Base-by-base conservation (phyloP, 2,113 vertebrate species). In the Campylomormyrus numenius region DNA sequence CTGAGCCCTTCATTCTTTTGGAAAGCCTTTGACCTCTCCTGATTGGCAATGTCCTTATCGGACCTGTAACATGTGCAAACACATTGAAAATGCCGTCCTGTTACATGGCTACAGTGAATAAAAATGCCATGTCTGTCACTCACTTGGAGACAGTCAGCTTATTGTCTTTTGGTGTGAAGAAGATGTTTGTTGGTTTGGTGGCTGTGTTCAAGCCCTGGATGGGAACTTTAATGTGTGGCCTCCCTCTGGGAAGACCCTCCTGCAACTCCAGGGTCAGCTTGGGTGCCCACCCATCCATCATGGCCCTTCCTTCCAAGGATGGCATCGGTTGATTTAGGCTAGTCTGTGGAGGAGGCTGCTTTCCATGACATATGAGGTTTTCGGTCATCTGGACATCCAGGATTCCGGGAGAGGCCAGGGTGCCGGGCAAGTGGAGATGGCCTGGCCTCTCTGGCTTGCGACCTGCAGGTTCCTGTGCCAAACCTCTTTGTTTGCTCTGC, bases 131-230 rank as follows among this genome's bases (percentile, higher is more conserved):
- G 48, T 35, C 88, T 11, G 24, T 46, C 91, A 97, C 98, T 98
- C 95, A 99, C 98, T 95, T 95, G 42, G 95, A 84, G 91, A 95
- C 93, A 53, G 92, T 92, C 0, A 94, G 94, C 92, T 95, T 97
- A 89, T 92, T 94, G 92, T 98, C 96, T 89, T 97, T 97, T 0
- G 98, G 98, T 0, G 93, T 96, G 95, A 98, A 99, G 95, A 99
- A 99, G 93, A 98, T 96, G 80, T 94, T 90, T 15, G 93, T 93
- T 0, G 95, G 56, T 87, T 93, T 96, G 0, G 97, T 97, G 1
- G 92, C 92, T 92, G 94, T 94, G 39, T 95, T 92, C 0, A 92
- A 35, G 24, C 92, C 94, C 89, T 95, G 96, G 90, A 19, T 92
- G 4, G 93, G 91, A 1, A 91, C 86, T 74, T 96, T 96, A 88